Conservation (phyloP, 1,140 invertebrate genomes). For the Pseudachorutes palmiensis region DNA sequence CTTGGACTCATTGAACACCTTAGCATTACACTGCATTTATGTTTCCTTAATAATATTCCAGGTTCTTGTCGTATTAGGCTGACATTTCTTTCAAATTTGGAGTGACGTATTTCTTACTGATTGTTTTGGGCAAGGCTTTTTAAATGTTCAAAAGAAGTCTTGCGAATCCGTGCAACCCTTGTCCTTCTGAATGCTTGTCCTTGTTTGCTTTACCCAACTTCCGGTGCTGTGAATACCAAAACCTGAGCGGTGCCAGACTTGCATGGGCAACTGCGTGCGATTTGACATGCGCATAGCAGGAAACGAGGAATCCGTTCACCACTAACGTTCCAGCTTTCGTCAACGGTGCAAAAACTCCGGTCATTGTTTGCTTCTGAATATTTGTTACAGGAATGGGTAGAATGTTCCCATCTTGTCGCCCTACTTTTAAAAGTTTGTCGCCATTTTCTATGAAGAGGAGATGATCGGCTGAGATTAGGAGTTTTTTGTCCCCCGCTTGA, state of each 20-base stretch:
- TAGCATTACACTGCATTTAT: too few species aligned
- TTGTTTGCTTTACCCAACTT: background rate
- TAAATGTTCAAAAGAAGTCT: background rate
- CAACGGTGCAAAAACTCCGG: conserved; percentile 7
- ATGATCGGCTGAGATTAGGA: background rate
- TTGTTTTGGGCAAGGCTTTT: background rate
- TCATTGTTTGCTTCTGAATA: background rate
- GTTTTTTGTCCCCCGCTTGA: background rate
- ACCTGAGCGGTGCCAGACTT: background rate
- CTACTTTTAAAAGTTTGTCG: background rate
- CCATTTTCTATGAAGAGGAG: background rate
- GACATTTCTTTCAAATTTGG: background rate
- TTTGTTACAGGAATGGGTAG: background rate
- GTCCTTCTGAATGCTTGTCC: background rate
- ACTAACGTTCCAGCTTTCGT: background rate
- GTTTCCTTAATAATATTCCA: too few species aligned
- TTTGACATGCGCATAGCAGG: conserved; percentile 9
- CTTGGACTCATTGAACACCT: too few species aligned
- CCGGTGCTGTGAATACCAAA: background rate
- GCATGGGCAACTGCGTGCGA: conserved; percentile 6
- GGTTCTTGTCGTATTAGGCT: too few species aligned
- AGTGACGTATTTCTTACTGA: background rate
- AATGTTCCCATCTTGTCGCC: background rate
- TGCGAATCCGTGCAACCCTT: background rate
- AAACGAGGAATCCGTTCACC: conserved; percentile 6